Percentiles rank a stretch among this genome's conserved stretches.
Conservation (phyloP, 2,113 vertebrate species). For the Addax nasomaculatus region DNA sequence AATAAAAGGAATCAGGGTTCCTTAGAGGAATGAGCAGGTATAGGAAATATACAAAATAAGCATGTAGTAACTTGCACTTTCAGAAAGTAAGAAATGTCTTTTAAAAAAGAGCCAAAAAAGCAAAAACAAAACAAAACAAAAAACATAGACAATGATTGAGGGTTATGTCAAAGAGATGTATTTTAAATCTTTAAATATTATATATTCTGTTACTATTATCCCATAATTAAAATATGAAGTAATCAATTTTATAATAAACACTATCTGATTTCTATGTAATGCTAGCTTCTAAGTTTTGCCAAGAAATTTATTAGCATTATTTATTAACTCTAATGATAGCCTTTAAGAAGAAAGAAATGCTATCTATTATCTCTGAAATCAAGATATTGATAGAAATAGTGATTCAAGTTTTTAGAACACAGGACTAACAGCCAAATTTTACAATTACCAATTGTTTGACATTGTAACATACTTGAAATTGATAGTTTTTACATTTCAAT, state of each 20-base stretch:
- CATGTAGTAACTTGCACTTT: not conserved
- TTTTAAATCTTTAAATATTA: not conserved
- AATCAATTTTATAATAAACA: conserved; percentile 5
- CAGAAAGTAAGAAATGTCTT: not conserved
- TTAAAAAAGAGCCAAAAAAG: not conserved
- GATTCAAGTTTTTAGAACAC: not conserved
- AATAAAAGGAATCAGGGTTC: not conserved
- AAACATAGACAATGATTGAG: not conserved
- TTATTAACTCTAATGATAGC: not conserved
- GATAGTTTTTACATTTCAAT: not conserved
- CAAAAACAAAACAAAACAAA: not conserved
- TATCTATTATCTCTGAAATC: not conserved
- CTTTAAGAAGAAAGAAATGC: not conserved
- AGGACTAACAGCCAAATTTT: not conserved
- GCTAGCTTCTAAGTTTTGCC: not conserved
- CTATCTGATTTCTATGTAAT: not conserved
- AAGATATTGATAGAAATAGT: not conserved
- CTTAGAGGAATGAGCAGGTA: not conserved
- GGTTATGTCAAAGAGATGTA: not conserved
- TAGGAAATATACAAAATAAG: not conserved
- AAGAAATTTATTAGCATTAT: not conserved
- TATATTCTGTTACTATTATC: not conserved
- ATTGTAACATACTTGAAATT: not conserved
- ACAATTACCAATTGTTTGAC: not conserved
- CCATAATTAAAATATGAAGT: not conserved